A percentile compares a stretch with the other conserved stretches of the same genome.
Conservation (phyloP, 2,888 invertebrate genomes). For the Hypomecis punctinalis region DNA sequence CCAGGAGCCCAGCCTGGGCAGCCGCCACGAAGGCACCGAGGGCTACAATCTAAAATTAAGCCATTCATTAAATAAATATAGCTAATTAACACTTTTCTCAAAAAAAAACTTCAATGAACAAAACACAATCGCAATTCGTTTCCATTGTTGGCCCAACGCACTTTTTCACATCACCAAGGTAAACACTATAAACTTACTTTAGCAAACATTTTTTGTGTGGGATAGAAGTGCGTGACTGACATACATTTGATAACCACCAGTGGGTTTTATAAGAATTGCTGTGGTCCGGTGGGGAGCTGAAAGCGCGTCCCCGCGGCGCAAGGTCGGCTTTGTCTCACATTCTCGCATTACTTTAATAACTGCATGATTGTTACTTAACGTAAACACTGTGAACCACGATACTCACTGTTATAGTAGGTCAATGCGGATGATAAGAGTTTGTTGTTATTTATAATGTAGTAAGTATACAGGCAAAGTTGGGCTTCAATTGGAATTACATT, state of each 20-base stretch:
- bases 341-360: conserved; percentile 72
- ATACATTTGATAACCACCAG: conserved; percentile 71
- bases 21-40: conserved; percentile 71
- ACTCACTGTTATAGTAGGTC: conserved; percentile 60
- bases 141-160: conserved; percentile 29
- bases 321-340: conserved; percentile 80
- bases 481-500: too few relatives aligned
- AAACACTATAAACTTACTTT: conserved; percentile 68
- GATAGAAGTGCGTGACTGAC: conserved; percentile 76
- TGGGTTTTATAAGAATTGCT: conserved; percentile 81
- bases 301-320: conserved; percentile 69
- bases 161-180: conserved; percentile 50
- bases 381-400: conserved; percentile 73
- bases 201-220: conserved; percentile 77
- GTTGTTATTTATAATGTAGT: conserved; percentile 45
- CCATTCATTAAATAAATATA: too few relatives aligned
- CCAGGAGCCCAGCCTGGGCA: conserved; percentile 80
- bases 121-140: conserved; percentile 11
- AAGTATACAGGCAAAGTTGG: too few relatives aligned
- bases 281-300: conserved; percentile 75
- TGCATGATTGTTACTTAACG: conserved; percentile 74
- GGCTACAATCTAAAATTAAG: conserved; percentile 64
- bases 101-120: not conserved
- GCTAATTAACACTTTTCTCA: not conserved
- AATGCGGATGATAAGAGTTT: conserved; percentile 59